Evolutionary conservation across 2,888 invertebrate genomes (phyloP).

Genomic region (Andricus quercusramuli): DNA sequence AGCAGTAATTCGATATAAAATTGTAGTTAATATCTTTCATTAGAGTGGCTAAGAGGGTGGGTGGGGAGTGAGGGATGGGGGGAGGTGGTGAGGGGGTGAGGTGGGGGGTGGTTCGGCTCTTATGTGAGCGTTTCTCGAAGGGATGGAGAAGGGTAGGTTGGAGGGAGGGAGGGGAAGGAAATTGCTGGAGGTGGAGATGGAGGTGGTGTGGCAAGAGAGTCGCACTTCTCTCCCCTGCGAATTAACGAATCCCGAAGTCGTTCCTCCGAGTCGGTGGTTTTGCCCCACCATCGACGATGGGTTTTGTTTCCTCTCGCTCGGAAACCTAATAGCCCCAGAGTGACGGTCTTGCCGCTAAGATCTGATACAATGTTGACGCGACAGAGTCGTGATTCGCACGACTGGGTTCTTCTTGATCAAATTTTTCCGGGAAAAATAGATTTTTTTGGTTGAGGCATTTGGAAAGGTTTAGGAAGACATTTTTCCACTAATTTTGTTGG

Average conservation of each 20-base stretch:
- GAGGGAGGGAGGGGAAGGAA: conserved; percentile 45
- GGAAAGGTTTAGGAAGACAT: no score
- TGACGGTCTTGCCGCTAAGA: conserved; percentile 14
- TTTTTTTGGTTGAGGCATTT: no score
- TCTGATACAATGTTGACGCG: conserved; percentile 9
- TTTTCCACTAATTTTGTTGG: no score
- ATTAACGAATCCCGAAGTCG: conserved; percentile 65
- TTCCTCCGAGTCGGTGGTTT: conserved; percentile 61
- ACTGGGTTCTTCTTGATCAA: background rate
- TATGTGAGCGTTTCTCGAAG: conserved; percentile 38
- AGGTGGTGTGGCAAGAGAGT: conserved; percentile 50
- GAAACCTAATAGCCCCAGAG: conserved; percentile 26
- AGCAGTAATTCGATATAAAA: conserved; percentile 79
- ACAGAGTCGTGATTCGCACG: conserved; percentile 30
- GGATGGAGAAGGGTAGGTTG: conserved; percentile 43
- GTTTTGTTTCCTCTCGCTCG: conserved; percentile 48
- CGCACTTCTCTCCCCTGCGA: conserved; percentile 58
- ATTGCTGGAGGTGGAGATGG: conserved; percentile 46
- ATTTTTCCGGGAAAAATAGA: background rate
- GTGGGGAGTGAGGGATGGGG: conserved; percentile 43
- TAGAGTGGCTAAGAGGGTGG: conserved; percentile 62
- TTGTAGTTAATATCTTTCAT: conserved; percentile 79
- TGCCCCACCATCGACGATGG: conserved; percentile 56
- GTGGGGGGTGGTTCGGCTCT: conserved; percentile 42
- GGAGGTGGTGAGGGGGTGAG: no score